A percentile compares a stretch with the other conserved stretches of the same genome.
Evolutionary conservation across 2,797 vertebrate genomes (phyloP).

Genomic region (Mionectes olivaceus): DNA sequence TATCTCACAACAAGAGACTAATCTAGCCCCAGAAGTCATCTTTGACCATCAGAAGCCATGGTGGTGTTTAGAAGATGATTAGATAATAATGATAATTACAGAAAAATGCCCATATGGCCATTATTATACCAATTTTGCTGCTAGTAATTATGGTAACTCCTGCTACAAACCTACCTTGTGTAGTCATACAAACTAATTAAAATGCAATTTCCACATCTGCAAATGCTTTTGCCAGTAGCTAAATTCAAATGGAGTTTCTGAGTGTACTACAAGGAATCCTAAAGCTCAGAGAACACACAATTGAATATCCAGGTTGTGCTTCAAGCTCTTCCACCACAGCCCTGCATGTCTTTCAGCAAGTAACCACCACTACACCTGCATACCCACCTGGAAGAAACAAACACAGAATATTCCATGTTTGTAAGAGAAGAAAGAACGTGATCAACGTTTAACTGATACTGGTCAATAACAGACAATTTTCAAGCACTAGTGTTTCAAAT

Average conservation of each 20-base stretch:
- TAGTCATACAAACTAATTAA: constrained; percentile 61
- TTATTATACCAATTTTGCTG: constrained; percentile 53
- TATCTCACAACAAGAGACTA: background rate
- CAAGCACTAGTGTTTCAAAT: background rate
- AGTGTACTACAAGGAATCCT: background rate
- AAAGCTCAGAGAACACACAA: background rate
- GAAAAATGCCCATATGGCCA: constrained; percentile 55
- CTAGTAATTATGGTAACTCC: constrained; percentile 53
- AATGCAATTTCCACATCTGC: constrained; percentile 58
- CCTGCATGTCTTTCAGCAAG: background rate
- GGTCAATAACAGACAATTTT: background rate
- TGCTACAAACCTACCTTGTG: constrained; percentile 43
- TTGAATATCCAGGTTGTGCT: background rate
- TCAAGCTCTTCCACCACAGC: background rate
- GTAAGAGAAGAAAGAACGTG: background rate
- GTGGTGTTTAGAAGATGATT: constrained; percentile 50
- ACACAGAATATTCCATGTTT: background rate
- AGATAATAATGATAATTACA: constrained; percentile 66
- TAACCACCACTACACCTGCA: background rate
- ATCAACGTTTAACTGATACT: background rate
- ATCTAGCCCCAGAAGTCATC: background rate
- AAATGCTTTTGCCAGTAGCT: constrained; percentile 53
- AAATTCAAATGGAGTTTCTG: constrained; percentile 15
- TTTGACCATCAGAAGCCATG: background rate
- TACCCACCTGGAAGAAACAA: background rate